phyloP scores from a whole-genome alignment of 2,888 invertebrate genomes.

The Drosophila helvetica region DNA sequence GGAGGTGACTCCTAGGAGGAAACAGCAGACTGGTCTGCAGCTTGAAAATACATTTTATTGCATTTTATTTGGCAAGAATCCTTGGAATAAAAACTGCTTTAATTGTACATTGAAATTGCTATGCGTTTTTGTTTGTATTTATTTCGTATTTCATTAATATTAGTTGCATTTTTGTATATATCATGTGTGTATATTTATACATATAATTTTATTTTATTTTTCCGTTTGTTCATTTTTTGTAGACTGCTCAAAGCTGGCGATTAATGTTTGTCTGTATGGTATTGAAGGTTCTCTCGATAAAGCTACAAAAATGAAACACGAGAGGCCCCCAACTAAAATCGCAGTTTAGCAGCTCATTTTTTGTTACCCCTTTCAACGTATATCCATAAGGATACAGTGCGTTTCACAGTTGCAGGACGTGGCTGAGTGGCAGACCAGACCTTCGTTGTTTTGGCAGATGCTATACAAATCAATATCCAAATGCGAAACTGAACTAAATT shows the following conservation, averaged over 20 bases:
- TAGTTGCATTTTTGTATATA: conserved; percentile 43
- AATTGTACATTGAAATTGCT: conserved; percentile 45
- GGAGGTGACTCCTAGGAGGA: neutral
- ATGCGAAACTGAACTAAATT: neutral
- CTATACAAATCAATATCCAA: too few species aligned
- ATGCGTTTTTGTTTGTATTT: conserved; percentile 34
- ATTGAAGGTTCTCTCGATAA: conserved; percentile 6
- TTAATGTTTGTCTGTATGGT: conserved; percentile 5
- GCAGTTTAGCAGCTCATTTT: too few species aligned
- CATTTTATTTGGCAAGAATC: too few species aligned
- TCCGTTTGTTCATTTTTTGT: conserved; percentile 32
- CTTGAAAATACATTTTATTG: neutral
- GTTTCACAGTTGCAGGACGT: neutral
- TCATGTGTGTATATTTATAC: conserved; percentile 28
- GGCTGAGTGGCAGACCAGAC: neutral
- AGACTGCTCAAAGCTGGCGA: conserved; percentile 36
- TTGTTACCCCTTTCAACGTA: too few species aligned
- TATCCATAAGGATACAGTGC: neutral
- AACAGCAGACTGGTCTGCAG: neutral
- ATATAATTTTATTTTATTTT: conserved; percentile 20
- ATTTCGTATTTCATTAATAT: conserved; percentile 45
- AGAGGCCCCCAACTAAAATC: neutral
- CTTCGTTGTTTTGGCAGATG: neutral
- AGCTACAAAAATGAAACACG: neutral
- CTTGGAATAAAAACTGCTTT: conserved; percentile 23